Percentiles rank a stretch among this genome's conserved stretches.
These are phyloP conservation scores for Aleiodes alternator DNA, from an alignment of 2,888 invertebrate genomes.

Conservation along the genomic window DNA sequence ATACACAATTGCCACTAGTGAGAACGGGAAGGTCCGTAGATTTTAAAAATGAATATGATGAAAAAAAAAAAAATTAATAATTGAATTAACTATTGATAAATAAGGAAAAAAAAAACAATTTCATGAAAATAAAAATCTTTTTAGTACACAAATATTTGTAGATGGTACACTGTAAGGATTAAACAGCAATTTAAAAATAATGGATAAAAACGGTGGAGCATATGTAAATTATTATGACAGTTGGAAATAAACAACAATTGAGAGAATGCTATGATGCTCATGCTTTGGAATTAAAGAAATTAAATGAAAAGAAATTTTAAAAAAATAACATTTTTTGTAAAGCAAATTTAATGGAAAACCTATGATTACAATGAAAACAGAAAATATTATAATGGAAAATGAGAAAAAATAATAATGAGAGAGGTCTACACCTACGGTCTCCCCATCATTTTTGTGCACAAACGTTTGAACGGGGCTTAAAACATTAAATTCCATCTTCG, in stretches of 20 bases:
- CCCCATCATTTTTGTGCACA: slow-evolving; percentile 24
- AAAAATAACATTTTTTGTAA: slow-evolving; percentile 27
- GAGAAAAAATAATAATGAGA: not conserved
- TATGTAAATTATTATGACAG: slow-evolving; percentile 13
- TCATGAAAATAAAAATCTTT: slow-evolving; percentile 30
- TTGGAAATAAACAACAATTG: slow-evolving; percentile 14
- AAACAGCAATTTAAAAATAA: slow-evolving; percentile 50
- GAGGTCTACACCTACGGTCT: slow-evolving; percentile 22
- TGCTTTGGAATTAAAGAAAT: slow-evolving; percentile 25
- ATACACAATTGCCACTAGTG: slow-evolving; percentile 34
- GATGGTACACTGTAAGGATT: slow-evolving; percentile 53
- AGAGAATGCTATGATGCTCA: slow-evolving; percentile 3
- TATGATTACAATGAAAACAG: too few relatives aligned
- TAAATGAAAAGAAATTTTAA: slow-evolving; percentile 35
- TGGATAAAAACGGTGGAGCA: not conserved
- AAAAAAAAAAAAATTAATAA: not conserved
- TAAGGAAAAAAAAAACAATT: slow-evolving; percentile 17
- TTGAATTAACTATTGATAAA: slow-evolving; percentile 12
- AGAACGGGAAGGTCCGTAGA: slow-evolving; percentile 28
- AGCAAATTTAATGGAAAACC: slow-evolving; percentile 3
- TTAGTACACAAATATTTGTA: slow-evolving; percentile 39
- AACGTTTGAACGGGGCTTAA: slow-evolving; percentile 34
- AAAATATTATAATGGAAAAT: not conserved
- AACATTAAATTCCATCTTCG: slow-evolving; percentile 35
- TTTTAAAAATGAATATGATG: slow-evolving; percentile 27